A percentile compares a stretch with the other conserved stretches of the same genome.
phyloP scores from a whole-genome alignment of 2,797 vertebrate genomes.

The Tinamus major region DNA sequence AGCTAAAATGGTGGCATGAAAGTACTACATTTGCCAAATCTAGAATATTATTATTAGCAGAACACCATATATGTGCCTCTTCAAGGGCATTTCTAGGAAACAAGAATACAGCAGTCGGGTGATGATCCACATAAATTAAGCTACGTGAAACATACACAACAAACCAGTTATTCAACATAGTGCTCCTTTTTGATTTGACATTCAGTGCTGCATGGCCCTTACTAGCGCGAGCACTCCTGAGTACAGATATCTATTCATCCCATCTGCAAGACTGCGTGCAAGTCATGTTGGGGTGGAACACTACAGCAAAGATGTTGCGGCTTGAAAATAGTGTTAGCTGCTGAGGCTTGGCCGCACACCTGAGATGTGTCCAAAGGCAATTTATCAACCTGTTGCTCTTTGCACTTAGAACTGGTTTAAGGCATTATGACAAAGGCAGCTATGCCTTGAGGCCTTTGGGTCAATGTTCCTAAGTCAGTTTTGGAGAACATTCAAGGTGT shows the following conservation, averaged over 20 bases:
- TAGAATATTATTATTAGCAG: not conserved
- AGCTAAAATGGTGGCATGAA: not conserved
- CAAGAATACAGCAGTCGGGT: not conserved
- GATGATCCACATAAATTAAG: conserved; percentile 9
- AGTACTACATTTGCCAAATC: not conserved
- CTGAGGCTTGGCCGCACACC: not conserved
- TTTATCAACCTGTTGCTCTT: not conserved
- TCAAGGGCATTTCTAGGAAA: conserved; percentile 52
- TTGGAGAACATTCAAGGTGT: not conserved
- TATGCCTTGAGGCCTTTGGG: not conserved
- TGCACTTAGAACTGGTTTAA: not conserved
- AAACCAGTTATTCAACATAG: conserved; percentile 58
- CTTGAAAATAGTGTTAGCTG: not conserved
- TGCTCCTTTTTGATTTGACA: conserved; percentile 4
- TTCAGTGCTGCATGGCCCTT: not conserved
- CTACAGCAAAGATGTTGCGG: conserved; percentile 18
- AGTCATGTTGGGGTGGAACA: conserved; percentile 29
- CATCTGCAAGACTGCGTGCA: not conserved
- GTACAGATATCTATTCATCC: not conserved
- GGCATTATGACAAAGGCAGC: not conserved
- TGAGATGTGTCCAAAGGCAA: not conserved
- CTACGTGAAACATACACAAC: conserved; percentile 33
- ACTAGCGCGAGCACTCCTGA: not conserved
- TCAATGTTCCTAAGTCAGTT: accelerated
- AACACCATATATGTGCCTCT: not conserved